Percentiles rank a stretch among this genome's conserved stretches.
Evolutionary conservation across 1,140 invertebrate species (phyloP).

Genomic region (Drosophila sproati): DNA sequence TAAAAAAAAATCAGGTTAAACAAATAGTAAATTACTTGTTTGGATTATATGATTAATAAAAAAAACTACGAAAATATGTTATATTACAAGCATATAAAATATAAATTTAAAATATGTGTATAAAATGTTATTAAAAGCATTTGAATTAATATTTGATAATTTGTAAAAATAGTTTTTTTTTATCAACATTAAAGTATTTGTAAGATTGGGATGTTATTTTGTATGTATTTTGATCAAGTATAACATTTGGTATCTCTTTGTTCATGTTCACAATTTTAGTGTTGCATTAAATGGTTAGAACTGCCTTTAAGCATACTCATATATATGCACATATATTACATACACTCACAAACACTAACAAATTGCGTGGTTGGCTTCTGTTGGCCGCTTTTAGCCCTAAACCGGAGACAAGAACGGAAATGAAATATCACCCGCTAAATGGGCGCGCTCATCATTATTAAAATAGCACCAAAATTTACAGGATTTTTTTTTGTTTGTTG

Average conservation of each 20-base stretch:
- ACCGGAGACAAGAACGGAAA: conserved; percentile 55
- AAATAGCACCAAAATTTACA: conserved; percentile 21
- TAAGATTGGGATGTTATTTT: too few relatives aligned
- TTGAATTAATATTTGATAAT: too few relatives aligned
- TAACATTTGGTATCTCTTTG: neutral
- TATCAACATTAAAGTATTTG: too few relatives aligned
- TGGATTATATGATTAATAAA: too few relatives aligned
- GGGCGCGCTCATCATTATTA: conserved; percentile 61
- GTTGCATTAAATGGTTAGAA: neutral
- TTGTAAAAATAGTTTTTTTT: too few relatives aligned
- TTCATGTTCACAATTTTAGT: neutral
- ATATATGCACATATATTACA: neutral
- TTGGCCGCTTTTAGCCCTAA: conserved; percentile 25
- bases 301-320: neutral
- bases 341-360: neutral
- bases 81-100: too few relatives aligned
- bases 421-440: conserved; percentile 76
- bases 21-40: too few relatives aligned
- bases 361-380: conserved; percentile 24
- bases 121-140: too few relatives aligned
- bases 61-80: too few relatives aligned
- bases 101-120: too few relatives aligned
- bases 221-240: too few relatives aligned
- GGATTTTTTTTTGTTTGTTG: conserved; percentile 21
- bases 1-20: too few relatives aligned